Base-by-base conservation (phyloP, 2,888 invertebrate genomes). In the Eupithecia abbreviata region DNA sequence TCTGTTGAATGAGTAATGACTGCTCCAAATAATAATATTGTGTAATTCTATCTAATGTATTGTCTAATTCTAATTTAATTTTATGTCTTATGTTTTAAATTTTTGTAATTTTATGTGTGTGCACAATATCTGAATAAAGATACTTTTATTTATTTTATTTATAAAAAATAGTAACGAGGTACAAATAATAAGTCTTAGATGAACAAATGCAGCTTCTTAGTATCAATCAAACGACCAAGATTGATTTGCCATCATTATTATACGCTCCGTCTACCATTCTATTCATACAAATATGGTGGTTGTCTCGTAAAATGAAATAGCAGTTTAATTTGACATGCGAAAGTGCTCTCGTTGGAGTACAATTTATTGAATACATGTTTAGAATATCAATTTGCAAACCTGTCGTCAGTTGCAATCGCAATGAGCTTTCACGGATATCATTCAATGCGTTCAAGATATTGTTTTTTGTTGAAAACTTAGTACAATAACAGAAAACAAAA, bases 311-410 rank as follows among this genome's bases (percentile, higher is more conserved):
- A 75, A 71, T 67, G 75, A 72, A 72, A 70, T 51, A 43, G 76
- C 67, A 72, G 81, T 75, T 77, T 82, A 80, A 82, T 82, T 81
- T 81, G 80, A 81, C 81, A 81, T 77, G 80, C 78, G 82, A 80
- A 82, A 82, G 82, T 79, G 78, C 71, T 74, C 79, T 55, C 42
- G 76, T 71, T 70, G 75, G 66, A 73, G n/a, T 66, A 76, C 80
- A 80, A 82, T 82, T 81, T 82, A 78, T 77, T 79, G 79, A 65
- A 78, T 77, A 78, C 78, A 77, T 79, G 80, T 74, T 79, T 78
- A 74, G 49, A 62, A 80, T 80, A 75, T 79, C 70, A 79, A 80
- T 81, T 78, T 65, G 30, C 15, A 10, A 58, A 47, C 45, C 69
- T 69, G 69, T 43, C 10, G n/a, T 47, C 69, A 42, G 55, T 43